Conservation (phyloP, 2,113 vertebrate genomes). For the Proteles cristata region DNA sequence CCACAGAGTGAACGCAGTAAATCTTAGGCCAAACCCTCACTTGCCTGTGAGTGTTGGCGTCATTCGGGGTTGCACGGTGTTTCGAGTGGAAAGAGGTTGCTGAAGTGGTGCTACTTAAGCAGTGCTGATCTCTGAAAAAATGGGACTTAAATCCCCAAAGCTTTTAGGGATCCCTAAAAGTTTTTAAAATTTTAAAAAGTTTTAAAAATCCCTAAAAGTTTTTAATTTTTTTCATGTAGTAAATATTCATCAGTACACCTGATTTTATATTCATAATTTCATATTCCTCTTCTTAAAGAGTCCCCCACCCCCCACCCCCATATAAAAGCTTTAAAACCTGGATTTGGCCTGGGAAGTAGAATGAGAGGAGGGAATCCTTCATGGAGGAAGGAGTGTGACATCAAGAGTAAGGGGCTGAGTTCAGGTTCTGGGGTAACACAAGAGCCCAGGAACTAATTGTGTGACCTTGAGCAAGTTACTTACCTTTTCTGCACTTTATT, state of each 20-base stretch:
- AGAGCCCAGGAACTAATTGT: background rate
- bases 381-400: background rate
- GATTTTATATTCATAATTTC: background rate
- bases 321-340: background rate
- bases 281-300: slow-evolving; percentile 25
- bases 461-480: background rate
- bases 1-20: background rate
- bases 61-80: background rate
- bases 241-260: background rate
- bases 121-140: slow-evolving; percentile 21
- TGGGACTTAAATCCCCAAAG: background rate
- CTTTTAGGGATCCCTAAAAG: background rate
- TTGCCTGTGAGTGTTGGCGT: background rate
- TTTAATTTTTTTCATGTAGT: slow-evolving; percentile 20
- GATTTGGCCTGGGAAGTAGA: background rate
- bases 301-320: too few relatives aligned
- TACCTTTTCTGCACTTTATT: background rate
- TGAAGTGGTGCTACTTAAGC: background rate
- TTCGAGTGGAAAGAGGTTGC: background rate
- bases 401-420: background rate
- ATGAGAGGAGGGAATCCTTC: background rate
- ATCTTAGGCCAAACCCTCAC: background rate
- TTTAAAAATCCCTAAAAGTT: background rate
- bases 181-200: too few relatives aligned
- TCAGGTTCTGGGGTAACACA: background rate